Percentiles rank a stretch among this genome's conserved stretches.
Evolutionary conservation across 92 coral and sea anemone species (phyloP).

Genomic region (Phymanthus crucifer): DNA sequence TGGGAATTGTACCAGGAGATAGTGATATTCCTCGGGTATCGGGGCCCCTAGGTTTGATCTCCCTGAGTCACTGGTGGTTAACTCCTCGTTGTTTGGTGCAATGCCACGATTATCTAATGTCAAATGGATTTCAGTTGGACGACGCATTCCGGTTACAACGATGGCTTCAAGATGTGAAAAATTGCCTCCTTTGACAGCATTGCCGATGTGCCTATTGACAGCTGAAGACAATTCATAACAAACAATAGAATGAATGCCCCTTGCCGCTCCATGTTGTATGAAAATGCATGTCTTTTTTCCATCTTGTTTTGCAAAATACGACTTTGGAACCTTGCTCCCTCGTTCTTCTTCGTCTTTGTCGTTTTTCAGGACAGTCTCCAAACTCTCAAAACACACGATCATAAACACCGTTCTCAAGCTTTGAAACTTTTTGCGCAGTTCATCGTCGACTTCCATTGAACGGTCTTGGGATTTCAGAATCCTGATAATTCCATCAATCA

Average conservation of each 20-base stretch:
- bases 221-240: constrained; percentile 36
- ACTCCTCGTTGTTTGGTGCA: constrained; percentile 30
- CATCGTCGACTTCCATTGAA: constrained; percentile 26
- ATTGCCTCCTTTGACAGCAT: constrained; percentile 35
- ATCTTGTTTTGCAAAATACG: constrained; percentile 51
- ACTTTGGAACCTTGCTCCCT: constrained; percentile 23
- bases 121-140: constrained; percentile 53
- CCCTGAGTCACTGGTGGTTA: not conserved
- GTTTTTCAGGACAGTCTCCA: constrained; percentile 49
- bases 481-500: constrained; percentile 65
- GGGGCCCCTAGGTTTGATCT: constrained; percentile 49
- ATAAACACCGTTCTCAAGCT: constrained; percentile 41
- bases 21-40: constrained; percentile 57
- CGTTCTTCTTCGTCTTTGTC: constrained; percentile 36
- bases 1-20: constrained; percentile 63
- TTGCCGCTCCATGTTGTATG: constrained; percentile 64
- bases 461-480: constrained; percentile 59
- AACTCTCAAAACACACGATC: constrained; percentile 67
- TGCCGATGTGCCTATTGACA: constrained; percentile 54
- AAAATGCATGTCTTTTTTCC: constrained; percentile 44
- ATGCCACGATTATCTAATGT: constrained; percentile 58
- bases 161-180: constrained; percentile 40
- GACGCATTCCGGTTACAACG: constrained; percentile 9
- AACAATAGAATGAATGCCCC: not conserved
- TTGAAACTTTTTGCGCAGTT: constrained; percentile 39